phyloP scores from a whole-genome alignment of 2,888 invertebrate species.

The Brachylomia viminalis region DNA sequence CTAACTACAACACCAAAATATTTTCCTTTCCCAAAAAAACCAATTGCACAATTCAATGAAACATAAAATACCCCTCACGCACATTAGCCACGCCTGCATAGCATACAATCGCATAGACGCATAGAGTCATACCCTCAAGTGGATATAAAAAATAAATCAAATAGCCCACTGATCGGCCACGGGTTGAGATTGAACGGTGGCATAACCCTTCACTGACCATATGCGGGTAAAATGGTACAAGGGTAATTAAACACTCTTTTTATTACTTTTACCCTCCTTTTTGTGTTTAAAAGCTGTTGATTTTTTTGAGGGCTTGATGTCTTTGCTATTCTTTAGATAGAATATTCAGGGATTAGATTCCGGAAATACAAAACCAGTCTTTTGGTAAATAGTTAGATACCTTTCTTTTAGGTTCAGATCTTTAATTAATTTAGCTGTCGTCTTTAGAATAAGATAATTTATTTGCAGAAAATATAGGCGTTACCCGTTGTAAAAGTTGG shows the following conservation, averaged over 20 bases:
- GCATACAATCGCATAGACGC: constrained; percentile 70
- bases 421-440: not conserved
- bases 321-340: too few relatives aligned
- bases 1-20: not conserved
- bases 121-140: constrained; percentile 68
- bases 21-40: constrained; percentile 10
- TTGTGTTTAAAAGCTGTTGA: not conserved
- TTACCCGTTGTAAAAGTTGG: too few relatives aligned
- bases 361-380: too few relatives aligned
- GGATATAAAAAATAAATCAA: constrained; percentile 86
- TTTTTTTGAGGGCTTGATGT: not conserved
- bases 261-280: constrained; percentile 6
- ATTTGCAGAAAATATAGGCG: too few relatives aligned
- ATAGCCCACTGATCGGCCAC: constrained; percentile 71
- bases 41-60: constrained; percentile 52
- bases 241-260: constrained; percentile 69
- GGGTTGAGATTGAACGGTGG: constrained; percentile 76
- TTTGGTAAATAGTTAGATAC: too few relatives aligned
- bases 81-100: constrained; percentile 86
- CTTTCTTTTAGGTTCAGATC: too few relatives aligned
- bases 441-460: too few relatives aligned
- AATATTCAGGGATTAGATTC: too few relatives aligned
- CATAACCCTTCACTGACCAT: constrained; percentile 70
- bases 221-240: constrained; percentile 78
- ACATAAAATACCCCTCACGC: constrained; percentile 58